Conservation (phyloP, 2,113 vertebrate genomes). For the Prionailurus bengalensis region DNA sequence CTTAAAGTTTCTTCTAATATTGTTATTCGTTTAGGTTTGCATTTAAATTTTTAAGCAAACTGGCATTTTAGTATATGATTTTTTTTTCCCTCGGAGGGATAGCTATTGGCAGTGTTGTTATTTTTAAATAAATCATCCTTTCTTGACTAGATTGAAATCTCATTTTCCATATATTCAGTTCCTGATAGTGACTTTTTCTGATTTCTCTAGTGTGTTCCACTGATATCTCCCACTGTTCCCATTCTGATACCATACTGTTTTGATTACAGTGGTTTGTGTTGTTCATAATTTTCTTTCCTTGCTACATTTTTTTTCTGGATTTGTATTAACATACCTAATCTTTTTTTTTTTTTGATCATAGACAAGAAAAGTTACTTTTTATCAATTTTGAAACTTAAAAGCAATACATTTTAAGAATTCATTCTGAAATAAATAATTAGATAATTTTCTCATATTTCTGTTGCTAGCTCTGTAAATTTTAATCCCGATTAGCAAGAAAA, state of each 20-base stretch:
- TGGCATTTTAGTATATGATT: background rate
- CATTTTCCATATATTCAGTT: constrained; percentile 40
- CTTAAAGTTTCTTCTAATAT: constrained; percentile 25
- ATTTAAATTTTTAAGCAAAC: constrained; percentile 55
- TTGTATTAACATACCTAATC: constrained; percentile 23
- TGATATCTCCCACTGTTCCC: constrained; percentile 35
- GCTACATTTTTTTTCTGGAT: background rate
- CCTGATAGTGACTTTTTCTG: constrained; percentile 9
- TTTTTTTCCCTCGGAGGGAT: background rate
- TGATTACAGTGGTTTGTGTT: background rate
- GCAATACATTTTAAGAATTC: constrained; percentile 4
- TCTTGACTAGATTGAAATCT: background rate
- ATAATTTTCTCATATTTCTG: constrained; percentile 14
- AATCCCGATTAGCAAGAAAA: background rate
- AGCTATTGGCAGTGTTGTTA: background rate
- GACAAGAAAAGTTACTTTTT: constrained; percentile 13
- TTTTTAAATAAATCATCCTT: constrained; percentile 40
- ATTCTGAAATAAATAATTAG: background rate
- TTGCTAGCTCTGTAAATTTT: background rate
- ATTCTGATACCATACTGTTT: background rate
- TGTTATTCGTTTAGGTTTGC: constrained; percentile 15
- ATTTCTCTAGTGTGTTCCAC: background rate
- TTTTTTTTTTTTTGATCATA: background rate
- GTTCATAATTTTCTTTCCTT: constrained; percentile 21
- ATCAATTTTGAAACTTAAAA: constrained; percentile 28